Evolutionary conservation across 2,113 vertebrate species (phyloP).

Genomic region (Corapipo altera): DNA sequence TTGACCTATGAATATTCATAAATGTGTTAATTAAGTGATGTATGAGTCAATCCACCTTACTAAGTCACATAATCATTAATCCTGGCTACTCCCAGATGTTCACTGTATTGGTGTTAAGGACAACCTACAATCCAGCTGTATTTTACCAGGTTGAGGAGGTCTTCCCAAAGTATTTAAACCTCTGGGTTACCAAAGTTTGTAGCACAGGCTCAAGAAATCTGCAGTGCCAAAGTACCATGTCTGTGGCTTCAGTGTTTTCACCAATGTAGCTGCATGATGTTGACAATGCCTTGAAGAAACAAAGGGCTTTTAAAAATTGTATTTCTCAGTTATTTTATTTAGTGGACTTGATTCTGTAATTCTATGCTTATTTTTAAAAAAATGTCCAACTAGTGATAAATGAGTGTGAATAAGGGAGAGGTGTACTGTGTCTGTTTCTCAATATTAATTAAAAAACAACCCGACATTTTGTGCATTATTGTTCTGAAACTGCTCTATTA

Average conservation of each 20-base stretch:
- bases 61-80: conserved; percentile 25
- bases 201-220: neutral
- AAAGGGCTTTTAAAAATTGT: neutral
- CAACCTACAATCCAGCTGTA: neutral
- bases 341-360: neutral
- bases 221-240: fast-evolving
- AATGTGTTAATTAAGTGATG: conserved; percentile 47
- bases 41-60: conserved; percentile 13
- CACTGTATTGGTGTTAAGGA: neutral
- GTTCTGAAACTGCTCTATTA: neutral
- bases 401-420: neutral
- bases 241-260: neutral
- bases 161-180: neutral
- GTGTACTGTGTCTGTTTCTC: neutral
- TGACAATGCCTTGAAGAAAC: neutral
- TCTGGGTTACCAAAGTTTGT: neutral
- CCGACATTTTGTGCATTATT: neutral
- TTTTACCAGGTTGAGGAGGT: neutral
- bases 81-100: conserved; percentile 4
- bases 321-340: neutral
- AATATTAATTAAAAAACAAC: neutral
- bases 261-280: neutral
- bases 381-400: neutral
- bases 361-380: neutral
- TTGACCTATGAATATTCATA: conserved; percentile 65